Base-by-base conservation (phyloP, 1,140 invertebrate genomes). In the Zaprionus tsacasi region DNA sequence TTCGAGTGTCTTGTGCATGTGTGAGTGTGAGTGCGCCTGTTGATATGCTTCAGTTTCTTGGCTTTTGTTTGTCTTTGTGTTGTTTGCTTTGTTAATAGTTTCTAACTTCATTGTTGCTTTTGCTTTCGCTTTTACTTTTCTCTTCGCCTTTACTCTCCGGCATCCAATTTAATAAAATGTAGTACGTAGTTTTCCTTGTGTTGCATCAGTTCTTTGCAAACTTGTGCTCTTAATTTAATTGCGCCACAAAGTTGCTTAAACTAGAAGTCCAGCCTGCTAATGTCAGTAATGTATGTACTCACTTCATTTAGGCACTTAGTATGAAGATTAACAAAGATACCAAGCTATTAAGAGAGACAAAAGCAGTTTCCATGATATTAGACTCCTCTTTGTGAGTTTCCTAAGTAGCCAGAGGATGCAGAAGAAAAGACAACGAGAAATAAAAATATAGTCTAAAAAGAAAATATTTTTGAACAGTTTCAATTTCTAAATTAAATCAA, bases 81-180 rank as follows among this genome's bases (percentile, higher is more conserved):
- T 15, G 40, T 56, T 73, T 72, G 64, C 27, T 61, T 36, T 69
- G 56, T 73, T 73, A 68, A 72, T 68, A 72, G 56, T 67, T 72
- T 68, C 40, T 15, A 15, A 15, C 45, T 36, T 35, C n/a, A 35
- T 17, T 58, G 6, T 45, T 52, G 27, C 4, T 27, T 52, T 38
- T 35, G 4, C n/a, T n/a, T n/a, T n/a, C n/a, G 21, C 21, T 21
- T 21, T 21, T 21, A 21, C 30, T 59, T 7, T 45, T 61, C 5
- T 45, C 50, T n/a, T 35, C 6, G 54, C n/a, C 5, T 58, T 63
- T 40, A 6, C 11, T 64, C 58, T 35, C 66, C 8, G 21, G 43
- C 25, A 54, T 36, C 33, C 67, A 75, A 65, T 75, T 64, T 59
- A 70, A 75, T 75, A 64, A 64, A 70, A 75, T 70, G 30, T 70